phyloP scores from a whole-genome alignment of 2,113 vertebrate species.

The Plecotus auritus region DNA sequence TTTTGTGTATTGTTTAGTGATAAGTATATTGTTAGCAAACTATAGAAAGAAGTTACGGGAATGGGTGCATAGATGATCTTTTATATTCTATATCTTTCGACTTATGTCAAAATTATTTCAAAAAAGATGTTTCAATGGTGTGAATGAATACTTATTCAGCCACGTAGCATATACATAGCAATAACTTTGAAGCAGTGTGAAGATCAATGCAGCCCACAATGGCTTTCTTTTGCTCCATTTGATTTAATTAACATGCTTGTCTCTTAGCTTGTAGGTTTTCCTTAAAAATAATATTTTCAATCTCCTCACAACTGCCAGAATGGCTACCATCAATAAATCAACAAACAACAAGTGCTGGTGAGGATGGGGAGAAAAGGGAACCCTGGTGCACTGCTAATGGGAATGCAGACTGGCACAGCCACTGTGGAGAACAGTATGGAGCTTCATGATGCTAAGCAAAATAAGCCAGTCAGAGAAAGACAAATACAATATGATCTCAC shows the following conservation, averaged over 20 bases:
- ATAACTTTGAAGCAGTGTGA: neutral
- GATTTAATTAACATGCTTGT: neutral
- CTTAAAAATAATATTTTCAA: constrained; percentile 21
- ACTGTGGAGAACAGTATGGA: neutral
- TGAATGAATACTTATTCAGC: neutral
- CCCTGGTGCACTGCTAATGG: neutral
- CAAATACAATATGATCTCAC: neutral
- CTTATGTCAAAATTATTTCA: neutral
- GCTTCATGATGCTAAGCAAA: neutral
- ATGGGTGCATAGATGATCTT: neutral
- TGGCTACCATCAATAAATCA: neutral
- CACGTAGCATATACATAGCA: neutral
- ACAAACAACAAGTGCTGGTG: neutral
- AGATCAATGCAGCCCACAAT: neutral
- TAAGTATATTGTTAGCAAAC: neutral
- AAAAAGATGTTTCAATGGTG: neutral
- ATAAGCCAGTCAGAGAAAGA: neutral
- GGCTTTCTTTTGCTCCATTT: neutral
- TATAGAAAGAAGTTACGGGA: neutral
- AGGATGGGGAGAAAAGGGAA: neutral
- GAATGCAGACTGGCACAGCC: neutral
- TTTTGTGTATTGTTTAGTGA: neutral
- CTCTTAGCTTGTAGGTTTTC: neutral
- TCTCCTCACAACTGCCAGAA: neutral
- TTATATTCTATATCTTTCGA: neutral